Conservation (phyloP, 2,113 vertebrate genomes). For the Recurvirostra avosetta region DNA sequence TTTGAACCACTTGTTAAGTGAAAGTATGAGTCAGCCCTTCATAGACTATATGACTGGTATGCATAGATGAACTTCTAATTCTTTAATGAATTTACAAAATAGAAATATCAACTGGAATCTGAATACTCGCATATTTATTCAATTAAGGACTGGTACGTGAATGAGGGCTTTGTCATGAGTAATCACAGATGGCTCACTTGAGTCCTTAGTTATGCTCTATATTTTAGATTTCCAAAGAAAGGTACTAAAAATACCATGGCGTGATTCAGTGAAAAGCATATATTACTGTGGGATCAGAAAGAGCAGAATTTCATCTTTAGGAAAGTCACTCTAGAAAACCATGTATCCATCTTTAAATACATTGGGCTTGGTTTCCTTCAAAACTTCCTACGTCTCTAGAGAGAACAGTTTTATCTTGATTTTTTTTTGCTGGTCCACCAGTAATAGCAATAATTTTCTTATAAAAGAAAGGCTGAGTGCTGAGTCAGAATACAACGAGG, state of each 20-base stretch:
- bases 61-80: slow-evolving; percentile 47
- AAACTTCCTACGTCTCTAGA: background rate
- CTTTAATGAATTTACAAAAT: slow-evolving; percentile 51
- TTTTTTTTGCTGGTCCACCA: background rate
- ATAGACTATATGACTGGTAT: background rate
- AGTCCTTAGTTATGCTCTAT: slow-evolving; percentile 44
- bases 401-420: background rate
- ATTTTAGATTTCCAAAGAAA: background rate
- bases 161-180: slow-evolving; percentile 41
- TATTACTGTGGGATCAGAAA: background rate
- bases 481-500: background rate
- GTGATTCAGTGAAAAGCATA: background rate
- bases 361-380: background rate
- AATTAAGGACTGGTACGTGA: slow-evolving; percentile 17
- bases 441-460: background rate
- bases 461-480: background rate
- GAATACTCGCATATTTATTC: slow-evolving; percentile 66
- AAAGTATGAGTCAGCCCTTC: slow-evolving; percentile 43
- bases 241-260: background rate
- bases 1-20: background rate
- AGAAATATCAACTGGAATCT: slow-evolving; percentile 58
- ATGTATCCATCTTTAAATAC: background rate
- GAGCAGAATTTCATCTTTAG: background rate
- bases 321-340: background rate
- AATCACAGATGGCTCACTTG: slow-evolving; percentile 22